Evolutionary conservation across 1,140 invertebrate genomes (phyloP).

Genomic region (Magallana ariakensis): DNA sequence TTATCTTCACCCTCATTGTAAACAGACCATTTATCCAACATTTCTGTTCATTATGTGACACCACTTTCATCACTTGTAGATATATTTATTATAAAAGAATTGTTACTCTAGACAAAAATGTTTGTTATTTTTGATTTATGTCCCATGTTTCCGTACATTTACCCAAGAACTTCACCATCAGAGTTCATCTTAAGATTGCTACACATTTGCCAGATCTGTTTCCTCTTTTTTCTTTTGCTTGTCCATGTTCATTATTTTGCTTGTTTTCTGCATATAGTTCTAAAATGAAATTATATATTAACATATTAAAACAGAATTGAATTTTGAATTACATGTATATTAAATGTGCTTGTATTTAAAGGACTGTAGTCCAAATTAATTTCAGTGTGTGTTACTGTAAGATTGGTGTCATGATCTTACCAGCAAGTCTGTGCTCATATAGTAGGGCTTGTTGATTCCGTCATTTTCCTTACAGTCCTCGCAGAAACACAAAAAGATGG

Average conservation of each 20-base stretch:
- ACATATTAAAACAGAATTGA: not conserved
- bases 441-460: conserved; percentile 86
- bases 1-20: not conserved
- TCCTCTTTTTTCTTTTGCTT: conserved; percentile 39
- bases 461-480: conserved; percentile 85
- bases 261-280: conserved; percentile 44
- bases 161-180: too few species aligned
- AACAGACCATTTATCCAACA: not conserved
- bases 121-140: not conserved
- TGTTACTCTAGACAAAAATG: not conserved
- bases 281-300: conserved; percentile 3
- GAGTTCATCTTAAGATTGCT: not conserved
- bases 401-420: conserved; percentile 65
- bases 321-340: not conserved
- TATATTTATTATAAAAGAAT: not conserved
- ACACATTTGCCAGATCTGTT: conserved; percentile 14
- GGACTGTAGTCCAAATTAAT: not conserved
- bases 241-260: conserved; percentile 26
- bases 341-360: not conserved
- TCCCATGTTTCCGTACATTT: too few species aligned
- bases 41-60: not conserved
- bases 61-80: too few species aligned
- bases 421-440: conserved; percentile 89
- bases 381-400: conserved; percentile 3
- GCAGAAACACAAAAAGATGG: conserved; percentile 91